Base-by-base conservation (phyloP, 2,888 invertebrate species). In the Diaperis boleti region DNA sequence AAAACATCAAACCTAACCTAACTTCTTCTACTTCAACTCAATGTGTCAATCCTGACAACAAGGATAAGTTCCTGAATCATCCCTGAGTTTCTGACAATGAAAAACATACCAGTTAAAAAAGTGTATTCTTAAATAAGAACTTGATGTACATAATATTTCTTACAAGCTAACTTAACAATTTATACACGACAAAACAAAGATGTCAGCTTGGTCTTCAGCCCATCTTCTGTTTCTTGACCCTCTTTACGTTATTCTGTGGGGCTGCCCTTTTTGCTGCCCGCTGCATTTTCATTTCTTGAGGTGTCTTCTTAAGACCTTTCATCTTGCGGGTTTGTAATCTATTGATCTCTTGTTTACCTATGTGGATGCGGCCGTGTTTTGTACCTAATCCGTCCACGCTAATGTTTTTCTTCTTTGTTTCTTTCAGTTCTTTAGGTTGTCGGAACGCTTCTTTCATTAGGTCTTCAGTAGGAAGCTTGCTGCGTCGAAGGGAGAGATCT, bases 341-440 rank as follows among this genome's bases (percentile, higher is more conserved):
- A 52, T 87, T 85, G 22, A 97, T 86, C 73, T 95, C 89, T 77
- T 98, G 98, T 73, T 89, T 90, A 69, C 94, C 93, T 84, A 99
- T 88, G 82, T 99, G 99, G 59, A 99, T 89, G 50, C 96, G 90
- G 35, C 96, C 98, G 75, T 94, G 86, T 73, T 90, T 94, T 5
- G 92, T 92, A 55, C 98, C 98, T 76, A 99, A 89, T 1, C 86
- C 88, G 83, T 98, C 95, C 52, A 87, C 87, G 0, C 90, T 88
- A 59, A 97, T 87, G 79, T 99, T 99, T 87, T 98, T 98, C 84
- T 92, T 93, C 76, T 92, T 92, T 69, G 89, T 89, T 0, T 87
- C 84, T 83, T 89, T 92, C 4, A 92, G 82, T 79, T 90, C 89
- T 76, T 88, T 91, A 1, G 95, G 95, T 79, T 91, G 87, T 69